Base-by-base conservation (phyloP, 1,140 invertebrate genomes). In the Aphaenogaster ashmeadi region DNA sequence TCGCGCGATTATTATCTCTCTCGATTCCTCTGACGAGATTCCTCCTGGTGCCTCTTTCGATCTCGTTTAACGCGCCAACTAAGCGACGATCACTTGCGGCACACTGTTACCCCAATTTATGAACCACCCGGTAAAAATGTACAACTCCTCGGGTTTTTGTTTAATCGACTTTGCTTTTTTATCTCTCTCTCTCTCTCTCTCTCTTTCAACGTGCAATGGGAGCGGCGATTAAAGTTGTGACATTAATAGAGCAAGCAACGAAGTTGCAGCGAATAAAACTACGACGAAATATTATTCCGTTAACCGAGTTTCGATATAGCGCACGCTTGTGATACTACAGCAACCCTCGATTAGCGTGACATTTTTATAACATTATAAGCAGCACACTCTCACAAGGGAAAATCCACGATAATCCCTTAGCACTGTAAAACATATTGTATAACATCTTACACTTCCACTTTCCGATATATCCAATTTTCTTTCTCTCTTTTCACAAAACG, bases 261-360 rank as follows among this genome's bases (percentile, higher is more conserved):
- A 84, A 67, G 62, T 47, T 83, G 69, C 54, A 52, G 15, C 66
- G 11, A 83, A 71, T 71, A 60, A 72, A 87, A 83, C 13, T 50
- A 69, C 64, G 2, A 69, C 66, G 44, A 87, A 72, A 83, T 87
- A 72, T 52, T 86, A 56, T 41, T 52, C 54, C 44, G 33, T 71
- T 81, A 83, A 81, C 56, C 67, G 69, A 87, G 58, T 69, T 87
- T 87, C 77, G 58, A 81, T 87, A 71, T 60, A 81, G 66, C 67
- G 52, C 47, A 47, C 27, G 66, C 38, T 21, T 77, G 67, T 56
- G 38, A 44, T 66, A 74, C 11, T 50, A 71, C 27, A n/a, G 8
- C 18, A 64, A 58, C n/a, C 44, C 80, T 74, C 54, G 69, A 75
- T 75, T 60, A 62, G 62, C 52, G 64, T 18, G 36, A 71, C 66